Evolutionary conservation across 1,140 invertebrate genomes (phyloP).

Genomic region (Cyrtorhinus lividipennis): DNA sequence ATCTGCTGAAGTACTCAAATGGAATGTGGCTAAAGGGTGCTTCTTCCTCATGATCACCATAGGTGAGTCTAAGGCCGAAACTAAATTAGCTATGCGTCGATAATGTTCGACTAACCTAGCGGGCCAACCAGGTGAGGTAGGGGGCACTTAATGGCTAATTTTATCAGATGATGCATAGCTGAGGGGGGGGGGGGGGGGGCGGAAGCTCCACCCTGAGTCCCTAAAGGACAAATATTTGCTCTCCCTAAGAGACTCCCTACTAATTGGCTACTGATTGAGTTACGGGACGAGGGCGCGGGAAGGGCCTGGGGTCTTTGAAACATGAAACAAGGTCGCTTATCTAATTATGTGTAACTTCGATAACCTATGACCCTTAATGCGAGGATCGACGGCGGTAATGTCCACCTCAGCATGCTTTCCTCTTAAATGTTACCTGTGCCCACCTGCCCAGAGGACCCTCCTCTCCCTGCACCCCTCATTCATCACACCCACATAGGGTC

Average conservation of each 20-base stretch:
- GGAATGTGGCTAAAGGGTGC: no score
- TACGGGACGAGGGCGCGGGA: background rate
- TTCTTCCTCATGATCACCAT: no score
- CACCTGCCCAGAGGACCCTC: background rate
- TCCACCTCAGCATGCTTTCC: background rate
- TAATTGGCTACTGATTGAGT: slow-evolving; percentile 9
- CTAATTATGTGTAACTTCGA: slow-evolving; percentile 8
- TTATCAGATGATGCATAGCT: background rate
- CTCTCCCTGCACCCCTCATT: background rate
- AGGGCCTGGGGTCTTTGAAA: background rate
- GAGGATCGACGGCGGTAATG: slow-evolving; percentile 1
- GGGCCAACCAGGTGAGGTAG: background rate
- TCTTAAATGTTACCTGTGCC: no score
- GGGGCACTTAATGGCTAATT: background rate
- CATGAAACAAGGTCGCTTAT: slow-evolving; percentile 9
- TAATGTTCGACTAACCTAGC: no score
- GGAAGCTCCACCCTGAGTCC: background rate
- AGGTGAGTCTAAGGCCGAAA: no score
- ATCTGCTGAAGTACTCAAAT: no score
- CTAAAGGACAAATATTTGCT: slow-evolving; percentile 4
- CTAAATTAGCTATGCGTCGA: background rate
- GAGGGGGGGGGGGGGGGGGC: background rate
- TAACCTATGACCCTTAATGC: slow-evolving; percentile 9
- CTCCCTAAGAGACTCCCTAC: slow-evolving; percentile 1
- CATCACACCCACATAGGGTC: background rate